These are phyloP conservation scores for Babylonia areolata DNA, from an alignment of 1,140 invertebrate genomes.

Conservation along the genomic window DNA sequence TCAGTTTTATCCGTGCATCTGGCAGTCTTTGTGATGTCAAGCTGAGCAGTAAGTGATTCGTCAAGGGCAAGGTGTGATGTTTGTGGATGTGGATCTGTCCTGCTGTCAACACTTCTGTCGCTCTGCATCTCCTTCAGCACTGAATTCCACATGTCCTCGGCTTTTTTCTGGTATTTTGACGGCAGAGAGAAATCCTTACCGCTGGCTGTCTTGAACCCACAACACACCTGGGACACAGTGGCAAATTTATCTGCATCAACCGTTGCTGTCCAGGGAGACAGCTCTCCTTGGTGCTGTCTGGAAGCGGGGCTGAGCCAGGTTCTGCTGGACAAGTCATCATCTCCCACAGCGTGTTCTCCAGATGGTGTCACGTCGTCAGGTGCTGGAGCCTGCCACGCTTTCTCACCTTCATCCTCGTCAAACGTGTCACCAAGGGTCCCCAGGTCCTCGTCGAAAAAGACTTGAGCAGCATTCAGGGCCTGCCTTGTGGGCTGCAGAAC, in stretches of 20 bases:
- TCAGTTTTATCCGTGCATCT: not conserved
- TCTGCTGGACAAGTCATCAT: too few relatives aligned
- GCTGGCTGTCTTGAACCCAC: constrained; percentile 9
- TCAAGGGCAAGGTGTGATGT: too few relatives aligned
- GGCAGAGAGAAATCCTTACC: constrained; percentile 7
- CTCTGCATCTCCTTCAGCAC: not conserved
- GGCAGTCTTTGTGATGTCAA: not conserved
- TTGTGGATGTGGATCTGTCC: not conserved
- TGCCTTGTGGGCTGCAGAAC: not conserved
- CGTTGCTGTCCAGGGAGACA: not conserved
- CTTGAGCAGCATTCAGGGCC: not conserved
- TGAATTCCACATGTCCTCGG: constrained; percentile 16
- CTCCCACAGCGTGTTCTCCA: too few relatives aligned
- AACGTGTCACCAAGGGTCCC: not conserved
- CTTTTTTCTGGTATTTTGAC: not conserved
- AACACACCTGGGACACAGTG: not conserved
- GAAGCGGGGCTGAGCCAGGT: too few relatives aligned
- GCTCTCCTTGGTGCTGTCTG: not conserved
- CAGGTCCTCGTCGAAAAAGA: not conserved
- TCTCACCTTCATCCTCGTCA: not conserved
- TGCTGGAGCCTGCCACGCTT: not conserved
- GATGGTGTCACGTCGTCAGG: not conserved
- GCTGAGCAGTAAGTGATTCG: not conserved
- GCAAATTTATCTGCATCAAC: not conserved
- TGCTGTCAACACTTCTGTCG: not conserved